Conservation (phyloP, 2,113 vertebrate genomes). For the Pluvianellus socialis region DNA sequence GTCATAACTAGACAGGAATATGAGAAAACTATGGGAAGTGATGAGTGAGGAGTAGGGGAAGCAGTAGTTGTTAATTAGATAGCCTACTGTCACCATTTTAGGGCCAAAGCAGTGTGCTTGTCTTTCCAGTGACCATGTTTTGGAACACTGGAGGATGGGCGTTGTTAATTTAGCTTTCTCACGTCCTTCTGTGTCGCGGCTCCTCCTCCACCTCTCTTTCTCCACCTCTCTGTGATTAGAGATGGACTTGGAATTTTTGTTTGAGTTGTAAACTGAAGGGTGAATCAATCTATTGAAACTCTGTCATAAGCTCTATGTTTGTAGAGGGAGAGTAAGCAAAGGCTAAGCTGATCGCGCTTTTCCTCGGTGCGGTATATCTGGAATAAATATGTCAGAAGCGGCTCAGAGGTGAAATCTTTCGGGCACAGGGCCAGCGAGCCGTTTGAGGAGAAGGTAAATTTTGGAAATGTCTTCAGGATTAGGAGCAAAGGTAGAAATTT, state of each 20-base stretch:
- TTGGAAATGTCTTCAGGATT: neutral
- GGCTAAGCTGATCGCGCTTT: neutral
- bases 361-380: neutral
- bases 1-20: no score
- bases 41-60: neutral
- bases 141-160: neutral
- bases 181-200: neutral
- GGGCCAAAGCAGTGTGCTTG: rapidly evolving
- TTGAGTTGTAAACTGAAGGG: neutral
- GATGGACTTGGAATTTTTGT: neutral
- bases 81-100: neutral
- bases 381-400: neutral
- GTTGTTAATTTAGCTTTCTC: neutral
- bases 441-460: neutral
- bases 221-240: neutral
- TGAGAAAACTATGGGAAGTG: neutral
- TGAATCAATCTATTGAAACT: neutral
- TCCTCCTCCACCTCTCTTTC: neutral
- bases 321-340: neutral
- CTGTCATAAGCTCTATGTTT: neutral
- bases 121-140: no score
- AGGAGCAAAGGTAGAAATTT: neutral
- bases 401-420: neutral
- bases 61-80: neutral
- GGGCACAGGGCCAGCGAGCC: neutral